phyloP scores from a whole-genome alignment of 2,888 invertebrate species.

The Drosophila paucipuncta region DNA sequence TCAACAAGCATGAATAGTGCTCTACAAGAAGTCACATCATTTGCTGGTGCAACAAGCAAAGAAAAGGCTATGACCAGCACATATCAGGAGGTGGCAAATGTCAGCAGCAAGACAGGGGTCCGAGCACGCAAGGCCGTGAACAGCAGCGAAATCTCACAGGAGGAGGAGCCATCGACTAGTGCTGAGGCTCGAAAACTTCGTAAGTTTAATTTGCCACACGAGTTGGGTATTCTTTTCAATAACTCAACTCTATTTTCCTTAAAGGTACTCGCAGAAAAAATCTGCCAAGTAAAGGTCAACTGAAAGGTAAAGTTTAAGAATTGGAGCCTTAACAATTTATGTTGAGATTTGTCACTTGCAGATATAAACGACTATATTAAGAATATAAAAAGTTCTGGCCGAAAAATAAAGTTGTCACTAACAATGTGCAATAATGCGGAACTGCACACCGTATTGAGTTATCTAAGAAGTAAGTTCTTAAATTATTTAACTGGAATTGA shows the following conservation, averaged over 20 bases:
- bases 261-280: slow-evolving; percentile 10
- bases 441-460: slow-evolving; percentile 10
- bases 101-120: neutral
- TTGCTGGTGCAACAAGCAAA: neutral
- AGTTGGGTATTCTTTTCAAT: neutral
- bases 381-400: slow-evolving; percentile 27
- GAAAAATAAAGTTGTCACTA: slow-evolving; percentile 51
- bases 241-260: neutral
- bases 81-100: neutral
- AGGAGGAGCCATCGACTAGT: slow-evolving; percentile 9
- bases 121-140: neutral
- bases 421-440: slow-evolving; percentile 56
- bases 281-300: neutral
- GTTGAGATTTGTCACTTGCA: slow-evolving; percentile 6
- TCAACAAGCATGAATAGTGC: neutral
- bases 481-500: neutral
- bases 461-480: slow-evolving; percentile 32
- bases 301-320: slow-evolving; percentile 7
- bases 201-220: slow-evolving; percentile 4
- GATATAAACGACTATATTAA: slow-evolving; percentile 55
- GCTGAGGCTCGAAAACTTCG: slow-evolving; percentile 3
- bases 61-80: neutral
- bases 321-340: neutral
- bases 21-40: neutral
- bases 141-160: neutral